Evolutionary conservation across 1,140 invertebrate species (phyloP).

Genomic region (Melitaea cinxia): DNA sequence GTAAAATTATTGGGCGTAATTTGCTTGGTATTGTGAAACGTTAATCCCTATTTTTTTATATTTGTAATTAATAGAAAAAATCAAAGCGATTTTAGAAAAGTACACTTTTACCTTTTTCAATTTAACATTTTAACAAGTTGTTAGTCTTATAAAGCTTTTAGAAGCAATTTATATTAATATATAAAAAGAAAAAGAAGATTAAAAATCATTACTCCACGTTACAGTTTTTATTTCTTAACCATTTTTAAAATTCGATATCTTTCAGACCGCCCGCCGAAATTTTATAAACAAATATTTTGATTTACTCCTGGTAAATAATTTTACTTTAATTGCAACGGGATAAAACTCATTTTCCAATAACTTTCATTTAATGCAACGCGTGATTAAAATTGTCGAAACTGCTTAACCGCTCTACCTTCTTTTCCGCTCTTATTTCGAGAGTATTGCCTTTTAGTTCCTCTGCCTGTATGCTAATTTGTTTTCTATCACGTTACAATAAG

Average conservation of each 20-base stretch:
- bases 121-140: no score
- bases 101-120: no score
- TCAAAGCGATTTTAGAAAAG: no score
- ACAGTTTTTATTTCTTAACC: not conserved
- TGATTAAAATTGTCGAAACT: conserved; percentile 33
- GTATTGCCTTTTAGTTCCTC: conserved; percentile 45
- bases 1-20: no score
- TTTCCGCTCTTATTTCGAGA: conserved; percentile 61
- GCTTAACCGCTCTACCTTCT: conserved; percentile 49
- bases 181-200: no score
- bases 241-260: conserved; percentile 15
- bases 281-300: not conserved
- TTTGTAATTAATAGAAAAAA: no score
- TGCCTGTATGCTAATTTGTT: conserved; percentile 33
- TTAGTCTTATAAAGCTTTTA: no score
- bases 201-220: not conserved
- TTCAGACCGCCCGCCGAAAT: conserved; percentile 12
- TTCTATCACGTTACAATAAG: conserved; percentile 35
- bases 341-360: conserved; percentile 2
- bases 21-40: no score
- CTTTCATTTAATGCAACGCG: not conserved
- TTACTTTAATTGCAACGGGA: not conserved
- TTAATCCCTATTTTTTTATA: no score
- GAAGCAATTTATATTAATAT: no score
- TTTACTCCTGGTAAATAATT: not conserved